Percentiles rank a stretch among this genome's conserved stretches.
Evolutionary conservation across 2,888 invertebrate genomes (phyloP).

Genomic region (Eupithecia insigniata): DNA sequence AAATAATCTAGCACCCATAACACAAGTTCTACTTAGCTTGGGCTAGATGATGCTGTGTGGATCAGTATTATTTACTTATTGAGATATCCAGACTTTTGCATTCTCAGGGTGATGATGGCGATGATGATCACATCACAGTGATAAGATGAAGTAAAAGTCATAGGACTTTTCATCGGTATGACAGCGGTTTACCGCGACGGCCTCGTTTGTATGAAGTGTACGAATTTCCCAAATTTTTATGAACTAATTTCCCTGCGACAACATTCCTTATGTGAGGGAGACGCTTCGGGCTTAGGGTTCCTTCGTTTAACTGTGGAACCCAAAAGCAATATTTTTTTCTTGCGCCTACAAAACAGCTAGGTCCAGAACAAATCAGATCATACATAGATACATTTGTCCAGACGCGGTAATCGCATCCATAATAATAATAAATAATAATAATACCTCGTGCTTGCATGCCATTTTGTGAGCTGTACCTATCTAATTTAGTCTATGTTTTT

Average conservation of each 20-base stretch:
- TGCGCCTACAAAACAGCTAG: neutral
- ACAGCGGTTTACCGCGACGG: constrained; percentile 37
- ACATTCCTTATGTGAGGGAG: constrained; percentile 76
- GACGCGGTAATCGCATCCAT: no score
- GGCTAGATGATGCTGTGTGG: no score
- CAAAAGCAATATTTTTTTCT: neutral
- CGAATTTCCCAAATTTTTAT: constrained; percentile 70
- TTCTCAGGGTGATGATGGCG: neutral
- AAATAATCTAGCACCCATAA: no score
- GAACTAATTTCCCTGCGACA: constrained; percentile 80
- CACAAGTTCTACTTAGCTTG: no score
- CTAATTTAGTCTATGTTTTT: neutral
- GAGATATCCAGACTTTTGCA: neutral
- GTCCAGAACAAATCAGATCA: neutral
- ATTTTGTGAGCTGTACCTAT: no score
- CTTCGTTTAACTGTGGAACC: neutral
- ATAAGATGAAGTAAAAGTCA: neutral
- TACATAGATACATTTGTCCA: neutral
- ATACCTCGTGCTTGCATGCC: no score
- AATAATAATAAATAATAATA: no score
- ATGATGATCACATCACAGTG: neutral
- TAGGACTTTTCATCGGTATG: constrained; percentile 42
- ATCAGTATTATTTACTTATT: no score
- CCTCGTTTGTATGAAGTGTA: constrained; percentile 33
- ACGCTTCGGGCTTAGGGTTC: constrained; percentile 66